phyloP scores from a whole-genome alignment of 2,888 invertebrate genomes.

The Mesodorylaimus sp. region DNA sequence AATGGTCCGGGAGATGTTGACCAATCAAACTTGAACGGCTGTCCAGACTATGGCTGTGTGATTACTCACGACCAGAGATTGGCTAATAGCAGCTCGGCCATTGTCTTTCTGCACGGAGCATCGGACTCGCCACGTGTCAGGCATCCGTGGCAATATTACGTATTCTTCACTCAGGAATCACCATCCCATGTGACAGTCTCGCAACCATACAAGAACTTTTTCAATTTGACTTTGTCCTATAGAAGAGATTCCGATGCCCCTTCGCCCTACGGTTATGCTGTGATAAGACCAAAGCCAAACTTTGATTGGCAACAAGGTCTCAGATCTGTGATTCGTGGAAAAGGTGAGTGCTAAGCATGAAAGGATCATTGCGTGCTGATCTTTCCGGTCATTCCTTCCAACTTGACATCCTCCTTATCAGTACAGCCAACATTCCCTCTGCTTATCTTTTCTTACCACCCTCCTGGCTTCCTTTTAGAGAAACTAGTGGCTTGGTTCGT shows the following conservation, averaged over 20 bases:
- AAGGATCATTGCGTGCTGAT: too few relatives aligned
- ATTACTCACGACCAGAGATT: neutral
- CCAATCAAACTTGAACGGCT: neutral
- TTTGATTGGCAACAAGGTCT: too few relatives aligned
- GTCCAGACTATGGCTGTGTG: neutral
- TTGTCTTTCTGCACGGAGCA: neutral
- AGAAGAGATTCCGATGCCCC: conserved; percentile 5
- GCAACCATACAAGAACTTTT: neutral
- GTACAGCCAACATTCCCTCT: too few relatives aligned
- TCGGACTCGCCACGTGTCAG: neutral
- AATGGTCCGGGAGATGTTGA: neutral
- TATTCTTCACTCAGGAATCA: neutral
- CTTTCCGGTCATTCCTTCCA: too few relatives aligned
- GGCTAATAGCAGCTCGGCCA: neutral
- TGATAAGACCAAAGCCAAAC: too few relatives aligned
- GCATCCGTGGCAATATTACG: neutral
- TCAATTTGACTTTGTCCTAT: conserved; percentile 2
- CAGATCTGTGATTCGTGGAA: too few relatives aligned
- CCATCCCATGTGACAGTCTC: neutral
- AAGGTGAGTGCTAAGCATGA: too few relatives aligned
- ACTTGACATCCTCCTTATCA: too few relatives aligned
- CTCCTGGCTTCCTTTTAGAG: neutral
- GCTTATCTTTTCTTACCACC: neutral
- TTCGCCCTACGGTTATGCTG: too few relatives aligned
- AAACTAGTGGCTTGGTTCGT: conserved; percentile 6